Percentiles rank a stretch among this genome's conserved stretches.
phyloP scores from a whole-genome alignment of 2,888 invertebrate genomes.

The Drosophila nr. perissopoda region DNA sequence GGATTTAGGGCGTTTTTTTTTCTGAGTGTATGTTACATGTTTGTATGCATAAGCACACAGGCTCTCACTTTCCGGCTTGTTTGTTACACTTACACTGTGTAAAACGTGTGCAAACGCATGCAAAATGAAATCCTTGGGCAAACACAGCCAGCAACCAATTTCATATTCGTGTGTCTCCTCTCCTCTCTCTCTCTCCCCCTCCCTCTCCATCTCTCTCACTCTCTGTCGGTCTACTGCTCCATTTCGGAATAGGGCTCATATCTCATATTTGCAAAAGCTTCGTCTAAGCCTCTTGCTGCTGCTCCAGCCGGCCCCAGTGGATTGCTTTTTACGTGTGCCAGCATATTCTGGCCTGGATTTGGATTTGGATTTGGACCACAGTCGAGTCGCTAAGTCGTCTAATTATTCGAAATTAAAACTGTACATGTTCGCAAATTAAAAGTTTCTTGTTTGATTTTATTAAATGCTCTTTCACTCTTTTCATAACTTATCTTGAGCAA shows the following conservation, averaged over 20 bases:
- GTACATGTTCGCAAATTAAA: background rate
- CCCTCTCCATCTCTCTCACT: background rate
- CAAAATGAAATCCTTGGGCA: slow-evolving; percentile 35
- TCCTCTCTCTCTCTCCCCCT: background rate
- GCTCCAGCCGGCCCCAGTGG: slow-evolving; percentile 1
- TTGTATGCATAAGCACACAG: slow-evolving; percentile 10
- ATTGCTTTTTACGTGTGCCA: slow-evolving; percentile 23
- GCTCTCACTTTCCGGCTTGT: slow-evolving; percentile 13
- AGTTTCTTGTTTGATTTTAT: background rate
- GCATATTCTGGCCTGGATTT: slow-evolving; percentile 27
- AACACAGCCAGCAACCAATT: slow-evolving; percentile 28
- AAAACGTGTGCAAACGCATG: slow-evolving; percentile 43
- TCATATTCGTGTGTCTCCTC: slow-evolving; percentile 1
- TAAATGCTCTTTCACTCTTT: background rate
- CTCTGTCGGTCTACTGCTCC: slow-evolving; percentile 7
- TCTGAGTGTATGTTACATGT: background rate
- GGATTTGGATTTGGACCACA: slow-evolving; percentile 10
- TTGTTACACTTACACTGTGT: slow-evolving; percentile 10
- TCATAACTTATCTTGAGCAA: background rate
- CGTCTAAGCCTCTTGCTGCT: slow-evolving; percentile 21
- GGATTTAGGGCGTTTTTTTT: background rate
- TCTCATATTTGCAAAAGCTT: slow-evolving; percentile 25
- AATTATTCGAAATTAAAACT: slow-evolving; percentile 36
- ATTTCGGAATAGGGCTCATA: slow-evolving; percentile 23
- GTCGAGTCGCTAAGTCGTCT: slow-evolving; percentile 27